Evolutionary conservation across 1,140 invertebrate genomes (phyloP).

Genomic region (Eulimnadia texana): DNA sequence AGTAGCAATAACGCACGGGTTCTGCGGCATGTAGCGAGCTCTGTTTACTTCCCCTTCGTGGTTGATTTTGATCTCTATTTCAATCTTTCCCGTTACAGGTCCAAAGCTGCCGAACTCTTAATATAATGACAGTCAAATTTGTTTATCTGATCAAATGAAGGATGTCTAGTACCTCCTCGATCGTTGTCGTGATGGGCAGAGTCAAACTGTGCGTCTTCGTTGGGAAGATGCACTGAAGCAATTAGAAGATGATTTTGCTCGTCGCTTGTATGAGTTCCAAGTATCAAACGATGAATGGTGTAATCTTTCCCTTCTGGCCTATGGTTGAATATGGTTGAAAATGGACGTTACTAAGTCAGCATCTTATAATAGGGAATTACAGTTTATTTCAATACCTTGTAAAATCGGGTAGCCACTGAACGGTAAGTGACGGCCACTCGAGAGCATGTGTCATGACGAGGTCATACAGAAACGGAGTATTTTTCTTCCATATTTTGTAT

Average conservation of each 20-base stretch:
- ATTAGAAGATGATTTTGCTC: constrained; percentile 99
- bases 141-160: not conserved
- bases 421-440: constrained; percentile 95
- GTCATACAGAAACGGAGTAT: constrained; percentile 94
- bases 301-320: constrained; percentile 97
- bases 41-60: constrained; percentile 99
- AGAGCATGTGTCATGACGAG: constrained; percentile 91
- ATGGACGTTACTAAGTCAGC: too few species aligned
- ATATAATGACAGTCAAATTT: constrained; percentile 20
- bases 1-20: constrained; percentile 96
- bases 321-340: constrained; percentile 23
- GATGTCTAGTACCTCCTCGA: constrained; percentile 53
- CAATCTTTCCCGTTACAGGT: constrained; percentile 96
- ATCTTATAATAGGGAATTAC: not conserved
- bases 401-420: constrained; percentile 98
- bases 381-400: constrained; percentile 40
- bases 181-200: constrained; percentile 98
- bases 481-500: constrained; percentile 99
- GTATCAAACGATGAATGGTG: constrained; percentile 89
- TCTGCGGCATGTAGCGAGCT: constrained; percentile 98
- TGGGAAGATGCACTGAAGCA: constrained; percentile 94
- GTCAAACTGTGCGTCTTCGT: constrained; percentile 98
- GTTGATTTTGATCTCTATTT: constrained; percentile 99
- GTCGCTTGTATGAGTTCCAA: constrained; percentile 98
- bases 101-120: constrained; percentile 98